Evolutionary conservation across 2,888 invertebrate genomes (phyloP), one percentile per base, ranked within the genome.

Genomic region (Eristalis pertinax): DNA sequence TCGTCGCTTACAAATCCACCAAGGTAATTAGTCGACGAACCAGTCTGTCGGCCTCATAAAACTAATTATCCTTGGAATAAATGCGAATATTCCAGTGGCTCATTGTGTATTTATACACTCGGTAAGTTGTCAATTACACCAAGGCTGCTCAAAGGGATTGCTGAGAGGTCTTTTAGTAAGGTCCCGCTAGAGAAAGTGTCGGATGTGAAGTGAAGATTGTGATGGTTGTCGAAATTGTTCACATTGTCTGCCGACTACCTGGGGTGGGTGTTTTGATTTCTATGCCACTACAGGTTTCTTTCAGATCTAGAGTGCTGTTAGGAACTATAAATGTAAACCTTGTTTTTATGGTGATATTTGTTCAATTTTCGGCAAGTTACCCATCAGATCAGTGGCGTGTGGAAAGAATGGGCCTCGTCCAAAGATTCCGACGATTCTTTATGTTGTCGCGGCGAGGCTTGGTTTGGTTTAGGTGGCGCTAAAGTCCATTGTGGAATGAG

Each of bases 11-110:
- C 50, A 50, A 50, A 50, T 41, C 43, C 38, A 60, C 64, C 24
- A 35, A 15, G 50, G 60, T 73, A 79, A 79, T 79, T 79, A 73
- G 60, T 22, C 15, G 29, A 63, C 5, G 56, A 50, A 50, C 62
- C 29, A 62, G 35, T 63, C 72, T 72, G 72, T 43, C 64, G 65
- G 41, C 58, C 58, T 67, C 29, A 75, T 60, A 60, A 60, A 67
- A 41, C 29, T 22, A 58, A 67, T 75, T 65, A 75, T 73, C 15
- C 38, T 35, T n/a, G 64, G 64, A 65, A 65, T 65, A 65, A 67
- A 58, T 67, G 58, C 15, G 24, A 29, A 35, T 26, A 41, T 19
- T 19, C 19, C 50, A 50, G 19, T 50, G 50, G 50, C 8, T 8
- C 19, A 19, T 50, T 50, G 50, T 50, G n/a, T 8, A n/a, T 19